Percentiles rank a stretch among this genome's conserved stretches.
These are phyloP conservation scores for Coelopa frigida DNA, from an alignment of 1,140 invertebrate genomes.

Conservation along the genomic window DNA sequence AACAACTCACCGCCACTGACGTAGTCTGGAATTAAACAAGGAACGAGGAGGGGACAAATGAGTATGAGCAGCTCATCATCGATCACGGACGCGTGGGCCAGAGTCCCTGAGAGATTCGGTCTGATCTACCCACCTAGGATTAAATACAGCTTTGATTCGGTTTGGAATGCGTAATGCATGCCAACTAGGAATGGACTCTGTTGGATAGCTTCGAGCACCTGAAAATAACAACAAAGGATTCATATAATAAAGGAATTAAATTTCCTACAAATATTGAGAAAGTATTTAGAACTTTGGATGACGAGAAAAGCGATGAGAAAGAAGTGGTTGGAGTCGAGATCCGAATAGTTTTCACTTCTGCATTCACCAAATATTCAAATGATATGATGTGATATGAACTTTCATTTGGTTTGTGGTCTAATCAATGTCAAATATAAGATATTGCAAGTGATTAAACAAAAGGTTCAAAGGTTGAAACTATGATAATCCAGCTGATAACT, in stretches of 20 bases:
- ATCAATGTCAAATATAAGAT: too few relatives aligned
- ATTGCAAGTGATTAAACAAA: too few relatives aligned
- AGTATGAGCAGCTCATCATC: background rate
- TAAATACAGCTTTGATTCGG: constrained; percentile 82
- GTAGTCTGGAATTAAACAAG: constrained; percentile 65
- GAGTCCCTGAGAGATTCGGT: background rate
- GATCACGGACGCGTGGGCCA: too few relatives aligned
- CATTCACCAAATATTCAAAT: too few relatives aligned
- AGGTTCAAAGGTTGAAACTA: too few relatives aligned
- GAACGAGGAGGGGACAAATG: too few relatives aligned
- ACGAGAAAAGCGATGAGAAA: background rate
- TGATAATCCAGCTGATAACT: too few relatives aligned
- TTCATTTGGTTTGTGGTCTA: too few relatives aligned
- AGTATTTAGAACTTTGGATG: background rate
- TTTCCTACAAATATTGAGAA: background rate
- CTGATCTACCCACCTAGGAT: constrained; percentile 66
- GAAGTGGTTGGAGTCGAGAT: background rate
- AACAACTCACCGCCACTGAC: constrained; percentile 89
- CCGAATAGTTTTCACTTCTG: background rate
- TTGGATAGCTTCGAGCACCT: constrained; percentile 81
- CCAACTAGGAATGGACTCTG: constrained; percentile 87
- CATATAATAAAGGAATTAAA: too few relatives aligned
- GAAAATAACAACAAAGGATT: constrained; percentile 18
- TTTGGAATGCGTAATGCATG: constrained; percentile 91
- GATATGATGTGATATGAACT: too few relatives aligned